Evolutionary conservation across 2,888 invertebrate species (phyloP).

Genomic region (Melinaea menophilus): DNA sequence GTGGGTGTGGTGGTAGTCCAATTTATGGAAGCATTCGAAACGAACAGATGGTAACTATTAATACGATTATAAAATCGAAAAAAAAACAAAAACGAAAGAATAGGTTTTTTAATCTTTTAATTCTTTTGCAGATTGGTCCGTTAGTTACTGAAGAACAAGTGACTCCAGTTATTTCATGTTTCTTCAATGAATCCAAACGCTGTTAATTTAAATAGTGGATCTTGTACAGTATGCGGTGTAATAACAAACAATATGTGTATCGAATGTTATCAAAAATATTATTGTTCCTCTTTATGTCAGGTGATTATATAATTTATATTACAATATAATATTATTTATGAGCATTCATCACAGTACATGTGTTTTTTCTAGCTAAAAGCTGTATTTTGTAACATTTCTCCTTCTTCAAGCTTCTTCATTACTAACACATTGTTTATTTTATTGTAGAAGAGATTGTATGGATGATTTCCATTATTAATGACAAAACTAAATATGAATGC

Average conservation of each 20-base stretch:
- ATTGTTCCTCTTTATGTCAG: too few relatives aligned
- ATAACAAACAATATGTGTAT: conserved; percentile 35
- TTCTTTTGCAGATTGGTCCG: not conserved
- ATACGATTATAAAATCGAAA: not conserved
- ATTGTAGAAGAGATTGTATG: too few relatives aligned
- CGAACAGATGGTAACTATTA: conserved; percentile 25
- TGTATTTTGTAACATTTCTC: too few relatives aligned
- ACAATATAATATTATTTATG: too few relatives aligned
- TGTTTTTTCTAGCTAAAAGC: too few relatives aligned
- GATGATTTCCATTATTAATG: too few relatives aligned
- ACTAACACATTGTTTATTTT: too few relatives aligned
- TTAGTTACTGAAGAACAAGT: conserved; percentile 3
- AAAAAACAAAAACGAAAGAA: not conserved
- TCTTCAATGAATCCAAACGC: conserved; percentile 11
- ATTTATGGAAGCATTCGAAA: conserved; percentile 22
- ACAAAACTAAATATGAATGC: too few relatives aligned
- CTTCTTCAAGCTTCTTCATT: too few relatives aligned
- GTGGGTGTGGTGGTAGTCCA: conserved; percentile 43
- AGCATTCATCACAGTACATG: too few relatives aligned
- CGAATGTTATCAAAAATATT: too few relatives aligned
- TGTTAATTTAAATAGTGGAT: conserved; percentile 22
- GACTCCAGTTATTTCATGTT: conserved; percentile 39
- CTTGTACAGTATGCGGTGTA: conserved; percentile 43
- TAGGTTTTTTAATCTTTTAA: not conserved
- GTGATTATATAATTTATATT: too few relatives aligned